phyloP scores from a whole-genome alignment of 2,888 invertebrate species.

The Brachypterus glaber region DNA sequence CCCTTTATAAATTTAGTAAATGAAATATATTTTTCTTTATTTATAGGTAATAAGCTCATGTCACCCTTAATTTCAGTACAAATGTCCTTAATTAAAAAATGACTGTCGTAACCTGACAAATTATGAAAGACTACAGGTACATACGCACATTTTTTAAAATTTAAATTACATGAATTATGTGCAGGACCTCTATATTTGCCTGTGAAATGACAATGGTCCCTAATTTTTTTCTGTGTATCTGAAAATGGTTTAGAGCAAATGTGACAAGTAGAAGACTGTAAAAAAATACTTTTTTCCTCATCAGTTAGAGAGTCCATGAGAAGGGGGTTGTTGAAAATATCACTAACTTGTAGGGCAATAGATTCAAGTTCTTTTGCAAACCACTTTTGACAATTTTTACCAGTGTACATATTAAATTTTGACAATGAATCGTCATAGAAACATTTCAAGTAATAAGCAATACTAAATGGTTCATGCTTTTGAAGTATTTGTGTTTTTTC shows the following conservation, averaged over 20 bases:
- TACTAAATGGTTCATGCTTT: no score
- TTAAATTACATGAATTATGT: constrained; percentile 29
- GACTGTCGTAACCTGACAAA: constrained; percentile 27
- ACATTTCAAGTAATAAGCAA: no score
- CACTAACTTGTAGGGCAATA: no score
- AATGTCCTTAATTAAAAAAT: constrained; percentile 27
- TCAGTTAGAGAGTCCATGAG: no score
- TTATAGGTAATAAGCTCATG: constrained; percentile 25
- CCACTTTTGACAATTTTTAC: no score
- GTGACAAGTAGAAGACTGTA: no score
- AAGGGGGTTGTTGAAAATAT: no score
- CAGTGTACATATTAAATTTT: no score
- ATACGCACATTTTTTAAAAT: constrained; percentile 23
- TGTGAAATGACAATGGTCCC: constrained; percentile 28
- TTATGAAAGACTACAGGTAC: constrained; percentile 32
- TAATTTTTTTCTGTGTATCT: constrained; percentile 17
- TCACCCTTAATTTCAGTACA: constrained; percentile 16
- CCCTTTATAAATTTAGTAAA: constrained; percentile 22
- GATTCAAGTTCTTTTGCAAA: no score
- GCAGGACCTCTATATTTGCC: constrained; percentile 23
- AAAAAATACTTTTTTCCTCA: no score
- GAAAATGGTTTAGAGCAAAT: constrained; percentile 20
- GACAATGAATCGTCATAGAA: no score
- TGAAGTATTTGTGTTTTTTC: no score
- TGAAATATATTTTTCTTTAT: constrained; percentile 31